Evolutionary conservation across 2,113 vertebrate genomes (phyloP).

Genomic region (Colistium nudipinnis): DNA sequence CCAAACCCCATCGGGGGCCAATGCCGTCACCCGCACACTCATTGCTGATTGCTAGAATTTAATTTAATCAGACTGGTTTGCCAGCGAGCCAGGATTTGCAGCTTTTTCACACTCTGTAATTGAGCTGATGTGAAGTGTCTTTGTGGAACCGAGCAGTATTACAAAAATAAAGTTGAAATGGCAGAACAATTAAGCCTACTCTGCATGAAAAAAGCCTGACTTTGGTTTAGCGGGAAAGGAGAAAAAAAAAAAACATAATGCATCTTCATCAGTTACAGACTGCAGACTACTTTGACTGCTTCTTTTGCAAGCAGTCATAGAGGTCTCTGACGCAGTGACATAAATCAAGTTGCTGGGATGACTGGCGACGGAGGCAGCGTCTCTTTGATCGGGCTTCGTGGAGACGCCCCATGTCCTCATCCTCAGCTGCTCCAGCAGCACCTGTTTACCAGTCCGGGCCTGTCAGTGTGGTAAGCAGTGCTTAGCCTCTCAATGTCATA

Average conservation of each 20-base stretch:
- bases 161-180: slow-evolving; percentile 38
- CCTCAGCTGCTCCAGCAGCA: slow-evolving; percentile 82
- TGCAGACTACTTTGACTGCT: slow-evolving; percentile 37
- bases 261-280: slow-evolving; percentile 7
- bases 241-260: background rate
- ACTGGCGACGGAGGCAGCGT: slow-evolving; percentile 80
- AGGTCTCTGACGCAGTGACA: slow-evolving; percentile 71
- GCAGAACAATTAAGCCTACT: slow-evolving; percentile 36
- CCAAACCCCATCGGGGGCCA: slow-evolving; percentile 29
- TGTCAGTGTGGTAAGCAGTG: slow-evolving; percentile 73
- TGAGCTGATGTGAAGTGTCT: slow-evolving; percentile 54
- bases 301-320: slow-evolving; percentile 61
- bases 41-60: slow-evolving; percentile 51
- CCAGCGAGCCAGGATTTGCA: slow-evolving; percentile 38
- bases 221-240: slow-evolving; percentile 22
- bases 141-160: slow-evolving; percentile 22
- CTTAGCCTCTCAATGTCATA: slow-evolving; percentile 62
- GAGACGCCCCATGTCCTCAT: slow-evolving; percentile 82
- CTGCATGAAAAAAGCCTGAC: slow-evolving; percentile 24
- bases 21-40: slow-evolving; percentile 29
- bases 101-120: slow-evolving; percentile 41
- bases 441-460: slow-evolving; percentile 89
- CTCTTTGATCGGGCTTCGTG: slow-evolving; percentile 88
- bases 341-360: slow-evolving; percentile 78
- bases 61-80: slow-evolving; percentile 47